Conservation (phyloP, 1,140 invertebrate genomes). For the Lordiphosa clarofinis region DNA sequence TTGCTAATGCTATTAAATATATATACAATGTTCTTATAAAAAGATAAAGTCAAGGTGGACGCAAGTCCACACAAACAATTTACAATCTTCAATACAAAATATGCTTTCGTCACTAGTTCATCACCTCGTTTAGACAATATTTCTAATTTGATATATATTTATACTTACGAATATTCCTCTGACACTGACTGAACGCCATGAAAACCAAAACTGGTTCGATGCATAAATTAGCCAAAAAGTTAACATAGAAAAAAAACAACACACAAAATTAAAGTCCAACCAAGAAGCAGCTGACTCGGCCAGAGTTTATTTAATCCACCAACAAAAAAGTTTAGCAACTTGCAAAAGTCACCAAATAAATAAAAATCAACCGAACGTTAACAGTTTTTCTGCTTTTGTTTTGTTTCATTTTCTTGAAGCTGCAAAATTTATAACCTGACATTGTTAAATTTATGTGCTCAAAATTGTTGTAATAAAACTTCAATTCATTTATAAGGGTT, state of each 20-base stretch:
- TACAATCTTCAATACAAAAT: too few relatives aligned
- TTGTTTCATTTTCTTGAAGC: slow-evolving; percentile 29
- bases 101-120: not conserved
- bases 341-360: slow-evolving; percentile 68
- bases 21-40: slow-evolving; percentile 46
- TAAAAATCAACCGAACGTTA: slow-evolving; percentile 61
- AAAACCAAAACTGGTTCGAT: slow-evolving; percentile 69
- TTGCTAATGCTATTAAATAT: slow-evolving; percentile 69
- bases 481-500: slow-evolving; percentile 8
- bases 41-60: slow-evolving; percentile 45
- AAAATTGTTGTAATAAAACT: slow-evolving; percentile 70
- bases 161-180: slow-evolving; percentile 23
- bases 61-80: too few relatives aligned
- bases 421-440: slow-evolving; percentile 72
- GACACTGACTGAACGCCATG: slow-evolving; percentile 37
- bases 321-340: slow-evolving; percentile 63
- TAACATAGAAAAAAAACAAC: slow-evolving; percentile 14
- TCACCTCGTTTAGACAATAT: not conserved
- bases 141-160: not conserved
- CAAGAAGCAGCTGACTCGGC: slow-evolving; percentile 26
- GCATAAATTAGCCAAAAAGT: slow-evolving; percentile 66
- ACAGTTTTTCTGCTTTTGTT: slow-evolving; percentile 17
- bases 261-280: slow-evolving; percentile 42
- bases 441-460: slow-evolving; percentile 71
- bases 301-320: slow-evolving; percentile 36